Evolutionary conservation across 2,888 invertebrate genomes (phyloP), one percentile per base, ranked within the genome.

Genomic region (Megaustenia siamemsis): DNA sequence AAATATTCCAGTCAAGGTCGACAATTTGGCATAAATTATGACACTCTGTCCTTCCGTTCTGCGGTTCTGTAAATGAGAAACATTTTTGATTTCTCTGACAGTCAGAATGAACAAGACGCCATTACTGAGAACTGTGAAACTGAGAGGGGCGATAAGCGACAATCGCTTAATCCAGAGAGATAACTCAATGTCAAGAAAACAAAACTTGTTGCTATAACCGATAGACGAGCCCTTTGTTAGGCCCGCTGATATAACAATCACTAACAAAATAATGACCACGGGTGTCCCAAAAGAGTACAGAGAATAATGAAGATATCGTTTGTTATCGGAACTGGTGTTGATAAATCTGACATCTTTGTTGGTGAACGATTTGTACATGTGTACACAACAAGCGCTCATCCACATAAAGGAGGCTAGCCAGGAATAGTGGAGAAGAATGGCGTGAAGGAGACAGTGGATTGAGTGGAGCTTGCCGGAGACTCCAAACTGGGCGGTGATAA

Each of bases 311-410:
- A 87, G 79, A 18, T 82, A 77, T 0, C 82, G 82, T 40, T 73
- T 66, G 18, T 38, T 71, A 5, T 85, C 84, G 24, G 60, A 38
- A 1, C 49, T 45, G 28, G 78, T 68, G 21, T 84, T 82, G 28
- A 81, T 86, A 21, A 82, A 79, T 15, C 63, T 69, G 56, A 32
- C 56, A 21, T 71, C 56, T 56, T 83, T 24, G 18, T 78, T 53
- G 4, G 86, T 85, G 81, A 89, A 88, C 35, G 87, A 86, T 15
- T 85, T 71, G 83, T 83, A 88, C 88, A 89, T 88, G 78, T 88
- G 88, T 73, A 86, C 86, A n/a, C 86, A 86, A 24, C 88, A 89
- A 18, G 86, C 84, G n/a, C 63, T 82, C 89, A 88, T 89, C 80
- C 87, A 85, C 32, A 71, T 60, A 69, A 89, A 87, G 15, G 88